phyloP scores from a whole-genome alignment of 2,113 vertebrate species.

The Anguilla rostrata region DNA sequence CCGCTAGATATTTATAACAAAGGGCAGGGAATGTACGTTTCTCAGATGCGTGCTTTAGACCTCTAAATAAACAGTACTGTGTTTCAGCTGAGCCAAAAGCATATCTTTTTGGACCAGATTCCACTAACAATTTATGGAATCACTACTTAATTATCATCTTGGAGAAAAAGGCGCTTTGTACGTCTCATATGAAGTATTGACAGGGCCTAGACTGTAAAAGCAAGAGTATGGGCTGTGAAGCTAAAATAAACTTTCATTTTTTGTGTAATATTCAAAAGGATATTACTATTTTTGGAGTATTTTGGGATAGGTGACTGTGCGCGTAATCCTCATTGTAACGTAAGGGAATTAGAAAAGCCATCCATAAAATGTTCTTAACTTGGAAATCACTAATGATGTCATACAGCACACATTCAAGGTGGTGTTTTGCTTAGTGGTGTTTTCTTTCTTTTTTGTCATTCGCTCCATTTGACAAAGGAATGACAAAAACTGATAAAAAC shows the following conservation, averaged over 20 bases:
- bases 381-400: no score
- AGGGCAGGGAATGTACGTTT: background rate
- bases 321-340: background rate
- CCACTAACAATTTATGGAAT: background rate
- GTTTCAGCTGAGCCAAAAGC: background rate
- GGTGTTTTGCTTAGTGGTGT: no score
- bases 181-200: background rate
- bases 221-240: background rate
- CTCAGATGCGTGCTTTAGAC: background rate
- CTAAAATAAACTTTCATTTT: background rate
- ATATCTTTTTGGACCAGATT: slow-evolving; percentile 13
- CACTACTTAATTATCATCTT: background rate
- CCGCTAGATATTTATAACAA: slow-evolving; percentile 6
- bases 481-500: no score
- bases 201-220: background rate
- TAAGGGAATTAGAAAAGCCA: background rate
- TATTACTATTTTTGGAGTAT: background rate
- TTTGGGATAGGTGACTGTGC: background rate
- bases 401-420: no score
- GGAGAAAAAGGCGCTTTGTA: background rate
- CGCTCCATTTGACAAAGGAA: no score
- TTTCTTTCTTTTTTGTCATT: no score
- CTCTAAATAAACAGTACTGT: background rate
- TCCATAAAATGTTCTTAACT: no score
- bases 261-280: background rate